A percentile compares a stretch with the other conserved stretches of the same genome.
Conservation (phyloP, 2,888 invertebrate genomes). For the Priocnemis perturbator region DNA sequence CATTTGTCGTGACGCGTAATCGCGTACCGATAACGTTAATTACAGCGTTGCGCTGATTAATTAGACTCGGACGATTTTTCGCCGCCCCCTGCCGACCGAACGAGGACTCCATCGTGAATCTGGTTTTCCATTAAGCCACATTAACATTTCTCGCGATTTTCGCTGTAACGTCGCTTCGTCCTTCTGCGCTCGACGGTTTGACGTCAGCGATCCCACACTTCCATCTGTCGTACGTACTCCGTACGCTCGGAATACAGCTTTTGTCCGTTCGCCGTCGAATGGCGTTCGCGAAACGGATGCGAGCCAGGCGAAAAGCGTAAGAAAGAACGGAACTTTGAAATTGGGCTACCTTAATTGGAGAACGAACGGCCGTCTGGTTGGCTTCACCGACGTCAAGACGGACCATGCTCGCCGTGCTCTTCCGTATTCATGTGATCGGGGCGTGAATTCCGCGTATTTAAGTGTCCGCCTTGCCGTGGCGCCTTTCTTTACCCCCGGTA, state of each 20-base stretch:
- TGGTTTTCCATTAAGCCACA: background rate
- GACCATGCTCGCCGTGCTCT: constrained; percentile 27
- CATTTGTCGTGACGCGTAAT: constrained; percentile 17
- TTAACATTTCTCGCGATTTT: background rate
- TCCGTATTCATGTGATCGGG: constrained; percentile 67
- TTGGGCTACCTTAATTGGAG: constrained; percentile 59
- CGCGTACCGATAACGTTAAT: constrained; percentile 44
- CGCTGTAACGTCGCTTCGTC: background rate
- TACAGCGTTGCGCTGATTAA: constrained; percentile 45
- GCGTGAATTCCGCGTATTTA: constrained; percentile 71
- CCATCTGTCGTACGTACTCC: too few species aligned
- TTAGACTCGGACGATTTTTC: constrained; percentile 32
- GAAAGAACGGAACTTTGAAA: constrained; percentile 39
- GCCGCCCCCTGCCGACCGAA: background rate
- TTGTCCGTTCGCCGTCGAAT: background rate
- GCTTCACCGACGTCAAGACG: constrained; percentile 3
- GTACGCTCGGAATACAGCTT: background rate
- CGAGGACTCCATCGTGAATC: too few species aligned
- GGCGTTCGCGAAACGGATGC: background rate
- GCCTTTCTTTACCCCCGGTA: constrained; percentile 64
- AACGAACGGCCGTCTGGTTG: constrained; percentile 27
- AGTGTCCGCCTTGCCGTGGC: constrained; percentile 63
- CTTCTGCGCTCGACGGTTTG: too few species aligned
- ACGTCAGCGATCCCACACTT: too few species aligned
- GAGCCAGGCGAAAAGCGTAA: background rate